Evolutionary conservation across 2,113 vertebrate genomes (phyloP).

Genomic region (Cygnus buccinator): DNA sequence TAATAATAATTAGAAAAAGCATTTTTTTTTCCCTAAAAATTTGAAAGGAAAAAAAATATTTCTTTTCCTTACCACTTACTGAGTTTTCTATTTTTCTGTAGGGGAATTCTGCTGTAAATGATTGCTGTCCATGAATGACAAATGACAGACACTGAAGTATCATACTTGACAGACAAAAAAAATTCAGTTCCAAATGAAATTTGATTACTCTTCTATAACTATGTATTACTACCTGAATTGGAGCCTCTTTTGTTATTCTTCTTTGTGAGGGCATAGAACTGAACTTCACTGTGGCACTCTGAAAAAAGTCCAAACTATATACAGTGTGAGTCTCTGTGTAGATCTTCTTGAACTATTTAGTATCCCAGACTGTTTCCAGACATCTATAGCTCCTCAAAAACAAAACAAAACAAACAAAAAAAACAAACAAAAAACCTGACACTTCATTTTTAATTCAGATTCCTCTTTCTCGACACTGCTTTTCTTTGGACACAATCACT

Average conservation of each 20-base stretch:
- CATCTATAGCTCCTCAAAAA: not conserved
- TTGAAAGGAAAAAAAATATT: too few species aligned
- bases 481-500: not conserved
- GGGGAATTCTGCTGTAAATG: not conserved
- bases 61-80: not conserved
- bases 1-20: too few species aligned
- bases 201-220: not conserved
- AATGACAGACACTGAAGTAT: not conserved
- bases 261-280: not conserved
- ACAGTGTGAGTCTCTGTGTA: not conserved
- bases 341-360: not conserved
- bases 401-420: too few species aligned
- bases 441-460: not conserved
- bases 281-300: not conserved
- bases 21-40: not conserved
- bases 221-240: not conserved
- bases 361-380: not conserved
- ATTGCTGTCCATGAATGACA: not conserved
- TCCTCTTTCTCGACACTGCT: not conserved
- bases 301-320: not conserved
- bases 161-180: not conserved
- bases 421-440: not conserved
- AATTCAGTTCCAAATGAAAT: not conserved
- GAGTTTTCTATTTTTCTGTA: not conserved
- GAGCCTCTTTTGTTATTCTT: not conserved